Conservation (phyloP, 2,113 vertebrate species). For the Pluvialis apricaria region DNA sequence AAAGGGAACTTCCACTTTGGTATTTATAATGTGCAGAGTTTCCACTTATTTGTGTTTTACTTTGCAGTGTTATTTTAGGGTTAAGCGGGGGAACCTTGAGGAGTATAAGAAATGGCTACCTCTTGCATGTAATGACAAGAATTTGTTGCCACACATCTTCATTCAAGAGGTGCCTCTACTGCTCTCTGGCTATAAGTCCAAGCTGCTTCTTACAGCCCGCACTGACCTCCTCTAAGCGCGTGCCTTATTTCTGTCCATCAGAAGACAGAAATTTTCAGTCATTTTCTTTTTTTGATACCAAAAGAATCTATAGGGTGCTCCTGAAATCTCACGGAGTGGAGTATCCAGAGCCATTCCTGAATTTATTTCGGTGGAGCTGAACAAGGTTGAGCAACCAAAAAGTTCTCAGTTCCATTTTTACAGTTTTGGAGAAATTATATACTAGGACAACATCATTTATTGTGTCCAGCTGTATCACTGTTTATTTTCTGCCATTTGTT, state of each 20-base stretch:
- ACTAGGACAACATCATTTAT: not conserved
- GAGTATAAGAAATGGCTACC: not conserved
- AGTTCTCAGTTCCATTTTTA: not conserved
- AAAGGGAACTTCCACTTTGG: not conserved
- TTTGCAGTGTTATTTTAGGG: not conserved
- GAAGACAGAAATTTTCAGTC: rapidly evolving
- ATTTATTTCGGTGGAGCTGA: not conserved
- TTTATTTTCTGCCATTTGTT: not conserved
- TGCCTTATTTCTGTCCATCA: not conserved
- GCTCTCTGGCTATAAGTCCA: not conserved
- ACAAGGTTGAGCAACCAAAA: not conserved
- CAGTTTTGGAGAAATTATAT: not conserved
- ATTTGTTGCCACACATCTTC: not conserved
- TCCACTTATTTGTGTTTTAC: not conserved
- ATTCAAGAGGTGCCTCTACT: not conserved
- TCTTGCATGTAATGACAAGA: not conserved
- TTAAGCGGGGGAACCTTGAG: not conserved
- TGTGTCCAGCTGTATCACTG: not conserved
- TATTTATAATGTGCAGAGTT: not conserved
- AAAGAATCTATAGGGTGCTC: not conserved
- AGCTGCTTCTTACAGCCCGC: not conserved
- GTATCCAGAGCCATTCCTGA: not conserved
- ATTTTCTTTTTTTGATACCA: not conserved
- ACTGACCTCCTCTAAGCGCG: not conserved
- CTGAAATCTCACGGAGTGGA: not conserved